phyloP scores from a whole-genome alignment of 2,888 invertebrate genomes.

The Chrysolina oricalcia region DNA sequence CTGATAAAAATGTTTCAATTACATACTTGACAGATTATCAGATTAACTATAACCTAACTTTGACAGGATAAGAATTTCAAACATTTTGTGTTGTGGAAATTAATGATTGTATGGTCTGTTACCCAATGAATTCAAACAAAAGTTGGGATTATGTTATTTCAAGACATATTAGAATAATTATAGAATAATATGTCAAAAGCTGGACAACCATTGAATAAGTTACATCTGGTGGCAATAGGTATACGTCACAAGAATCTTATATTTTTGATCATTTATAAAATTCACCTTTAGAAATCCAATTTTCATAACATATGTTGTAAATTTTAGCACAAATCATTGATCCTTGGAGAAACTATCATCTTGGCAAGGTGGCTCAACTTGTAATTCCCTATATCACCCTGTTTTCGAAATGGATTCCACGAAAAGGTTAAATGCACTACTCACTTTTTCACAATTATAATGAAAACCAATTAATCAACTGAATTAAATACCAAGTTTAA shows the following conservation, averaged over 20 bases:
- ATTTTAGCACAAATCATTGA: conserved; percentile 51
- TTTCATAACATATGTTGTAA: conserved; percentile 52
- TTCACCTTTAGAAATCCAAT: conserved; percentile 40
- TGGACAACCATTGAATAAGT: not conserved
- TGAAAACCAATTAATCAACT: not conserved
- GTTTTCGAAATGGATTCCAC: not conserved
- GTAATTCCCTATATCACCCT: not conserved
- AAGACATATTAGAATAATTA: not conserved
- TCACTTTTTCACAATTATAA: not conserved
- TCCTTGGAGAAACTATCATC: conserved; percentile 52
- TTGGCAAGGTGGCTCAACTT: conserved; percentile 18
- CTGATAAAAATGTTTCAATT: conserved; percentile 34
- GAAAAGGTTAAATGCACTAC: not conserved
- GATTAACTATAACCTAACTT: conserved; percentile 17
- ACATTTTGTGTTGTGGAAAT: not conserved
- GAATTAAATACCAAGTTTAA: conserved; percentile 1
- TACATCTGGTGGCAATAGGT: too few relatives aligned
- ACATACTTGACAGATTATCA: conserved; percentile 1
- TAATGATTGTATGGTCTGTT: too few relatives aligned
- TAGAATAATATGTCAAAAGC: not conserved
- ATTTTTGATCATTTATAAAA: conserved; percentile 6
- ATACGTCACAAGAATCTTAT: not conserved
- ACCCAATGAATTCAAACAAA: too few relatives aligned
- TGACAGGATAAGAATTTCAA: not conserved
- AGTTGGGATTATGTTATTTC: too few relatives aligned